Base-by-base conservation (phyloP, 1,140 invertebrate genomes). In the Trachelipus rathkii region DNA sequence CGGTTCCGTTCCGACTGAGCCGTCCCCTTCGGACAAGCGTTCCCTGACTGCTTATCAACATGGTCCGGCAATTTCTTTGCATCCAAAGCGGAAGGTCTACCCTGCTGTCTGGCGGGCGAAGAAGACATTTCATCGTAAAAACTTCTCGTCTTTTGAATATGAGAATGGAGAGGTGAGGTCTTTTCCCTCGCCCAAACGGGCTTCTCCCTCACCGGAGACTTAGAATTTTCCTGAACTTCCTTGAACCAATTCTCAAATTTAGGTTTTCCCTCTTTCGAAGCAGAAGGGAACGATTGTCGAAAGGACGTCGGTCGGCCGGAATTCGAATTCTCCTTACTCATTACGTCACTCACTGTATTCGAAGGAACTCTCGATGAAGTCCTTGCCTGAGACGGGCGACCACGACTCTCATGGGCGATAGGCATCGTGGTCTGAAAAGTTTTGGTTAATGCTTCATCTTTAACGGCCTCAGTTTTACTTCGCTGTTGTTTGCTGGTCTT, bases 161-260 rank as follows among this genome's bases (percentile, higher is more conserved):
- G 50, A 0, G 50, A 60, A 60, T 60, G 50, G 8, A 60, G 50
- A 60, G 50, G 50, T 2, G 50, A 60, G 50, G 50, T 60, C 19
- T 60, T 60, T 60, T 60, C 50, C 50, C 50, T 60, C 50, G 50
- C 19, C 50, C 50, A 60, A 60, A 60, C 50, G 1, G 50, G 50
- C 8, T 60, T 60, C 50, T 60, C 50, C 50, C 50, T 60, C 11
- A 13, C 19, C 50, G 50, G 50, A 60, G 50, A 60, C 19, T 8
- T 60, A 0, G 50, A 60, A 4, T 1, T 3, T 8, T 60, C 11
- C 8, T 60, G 50, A 13, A 60, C 19, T 60, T 60, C 50, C 50
- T 60, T 60, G 50, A 60, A 60, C 50, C 50, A 60, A 60, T 13
- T 19, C 19, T 60, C 50, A 8, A 60, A 60, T 19, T 60, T 60